Evolutionary conservation across 2,888 invertebrate genomes (phyloP).

Genomic region (Lepidochrysops patricia): DNA sequence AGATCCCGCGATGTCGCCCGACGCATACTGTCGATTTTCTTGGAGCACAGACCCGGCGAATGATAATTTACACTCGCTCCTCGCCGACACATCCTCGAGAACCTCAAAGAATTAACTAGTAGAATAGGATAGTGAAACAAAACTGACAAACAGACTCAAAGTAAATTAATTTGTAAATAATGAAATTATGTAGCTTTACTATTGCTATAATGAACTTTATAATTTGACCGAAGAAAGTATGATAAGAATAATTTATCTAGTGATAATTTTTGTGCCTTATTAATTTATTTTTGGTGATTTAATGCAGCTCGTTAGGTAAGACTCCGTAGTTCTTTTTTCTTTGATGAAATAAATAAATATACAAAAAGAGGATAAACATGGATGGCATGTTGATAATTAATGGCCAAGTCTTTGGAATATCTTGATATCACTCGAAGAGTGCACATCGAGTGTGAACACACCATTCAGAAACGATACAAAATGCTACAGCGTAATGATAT

Average conservation of each 20-base stretch:
- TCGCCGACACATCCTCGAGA: constrained; percentile 49
- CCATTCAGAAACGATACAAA: background rate
- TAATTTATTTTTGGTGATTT: constrained; percentile 71
- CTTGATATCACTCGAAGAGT: background rate
- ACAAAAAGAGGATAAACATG: background rate
- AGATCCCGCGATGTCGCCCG: constrained; percentile 66
- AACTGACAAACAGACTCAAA: constrained; percentile 42
- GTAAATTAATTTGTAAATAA: constrained; percentile 58
- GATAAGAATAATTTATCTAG: constrained; percentile 54
- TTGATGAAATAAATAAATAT: background rate
- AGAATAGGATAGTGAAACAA: constrained; percentile 37
- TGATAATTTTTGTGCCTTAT: constrained; percentile 74
- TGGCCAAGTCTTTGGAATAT: background rate
- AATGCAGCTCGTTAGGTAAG: constrained; percentile 65
- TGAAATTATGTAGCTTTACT: constrained; percentile 49
- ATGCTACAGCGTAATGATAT: constrained; percentile 20
- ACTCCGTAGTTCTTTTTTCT: constrained; percentile 18
- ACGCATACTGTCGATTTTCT: constrained; percentile 68
- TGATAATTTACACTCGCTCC: constrained; percentile 61
- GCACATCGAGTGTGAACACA: background rate
- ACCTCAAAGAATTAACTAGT: constrained; percentile 52
- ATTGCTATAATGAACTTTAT: constrained; percentile 55
- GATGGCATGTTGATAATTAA: background rate
- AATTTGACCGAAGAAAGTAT: constrained; percentile 47
- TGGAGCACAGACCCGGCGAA: constrained; percentile 67